phyloP scores from a whole-genome alignment of 1,140 invertebrate species.

The Triops longicaudatus region DNA sequence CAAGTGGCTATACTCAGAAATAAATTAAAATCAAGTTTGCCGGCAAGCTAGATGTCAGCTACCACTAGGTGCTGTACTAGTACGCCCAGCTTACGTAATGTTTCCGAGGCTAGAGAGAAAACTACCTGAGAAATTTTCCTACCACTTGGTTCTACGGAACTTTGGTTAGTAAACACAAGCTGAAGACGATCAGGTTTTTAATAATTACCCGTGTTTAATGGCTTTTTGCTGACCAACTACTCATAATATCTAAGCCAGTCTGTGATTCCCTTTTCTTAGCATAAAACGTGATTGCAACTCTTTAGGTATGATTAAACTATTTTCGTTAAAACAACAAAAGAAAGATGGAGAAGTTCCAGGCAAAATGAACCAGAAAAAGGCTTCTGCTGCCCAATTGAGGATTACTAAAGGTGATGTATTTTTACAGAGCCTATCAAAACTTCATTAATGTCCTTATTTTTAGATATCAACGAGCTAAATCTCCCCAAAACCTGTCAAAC shows the following conservation, averaged over 20 bases:
- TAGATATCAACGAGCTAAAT: conserved; percentile 96
- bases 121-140: background rate
- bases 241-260: background rate
- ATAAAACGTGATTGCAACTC: background rate
- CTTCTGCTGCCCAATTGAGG: conserved; percentile 88
- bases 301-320: conserved; percentile 84
- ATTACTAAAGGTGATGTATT: conserved; percentile 71
- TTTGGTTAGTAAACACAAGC: background rate
- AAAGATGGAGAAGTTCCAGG: conserved; percentile 74
- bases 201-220: background rate
- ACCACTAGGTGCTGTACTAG: too few species aligned
- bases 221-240: background rate
- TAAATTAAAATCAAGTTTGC: too few species aligned
- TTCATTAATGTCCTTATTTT: conserved; percentile 35
- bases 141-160: background rate
- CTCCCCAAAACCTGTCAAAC: conserved; percentile 93
- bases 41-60: too few species aligned
- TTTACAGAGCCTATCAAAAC: conserved; percentile 1
- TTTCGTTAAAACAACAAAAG: conserved; percentile 94
- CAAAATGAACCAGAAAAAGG: conserved; percentile 72
- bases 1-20: too few species aligned
- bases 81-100: too few species aligned
- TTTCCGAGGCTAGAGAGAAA: background rate
- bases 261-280: too few species aligned
- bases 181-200: background rate